Evolutionary conservation across 2,113 vertebrate genomes (phyloP).

Genomic region (Siniperca chuatsi): DNA sequence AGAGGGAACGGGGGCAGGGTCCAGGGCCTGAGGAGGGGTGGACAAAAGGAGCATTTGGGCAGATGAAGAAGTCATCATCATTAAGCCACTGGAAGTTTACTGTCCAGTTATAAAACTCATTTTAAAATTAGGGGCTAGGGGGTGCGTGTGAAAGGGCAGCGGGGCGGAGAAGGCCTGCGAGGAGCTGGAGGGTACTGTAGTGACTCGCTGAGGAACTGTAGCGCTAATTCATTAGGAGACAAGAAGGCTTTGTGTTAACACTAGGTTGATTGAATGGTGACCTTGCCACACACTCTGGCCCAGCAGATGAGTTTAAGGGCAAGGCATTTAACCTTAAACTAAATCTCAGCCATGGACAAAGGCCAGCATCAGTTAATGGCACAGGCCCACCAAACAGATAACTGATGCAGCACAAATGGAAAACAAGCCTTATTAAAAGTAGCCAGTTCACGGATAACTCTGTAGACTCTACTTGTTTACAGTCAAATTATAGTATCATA

Average conservation of each 20-base stretch:
- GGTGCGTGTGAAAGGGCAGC: constrained; percentile 82
- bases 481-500: not conserved
- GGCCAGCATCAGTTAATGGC: constrained; percentile 47
- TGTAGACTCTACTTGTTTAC: not conserved
- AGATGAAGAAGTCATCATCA: constrained; percentile 97
- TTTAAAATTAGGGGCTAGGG: constrained; percentile 82
- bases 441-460: not conserved
- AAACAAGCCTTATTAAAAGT: constrained; percentile 36
- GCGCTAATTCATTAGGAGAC: constrained; percentile 81
- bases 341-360: constrained; percentile 76
- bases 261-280: constrained; percentile 80
- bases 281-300: constrained; percentile 83
- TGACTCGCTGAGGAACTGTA: constrained; percentile 53
- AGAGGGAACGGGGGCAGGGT: constrained; percentile 82
- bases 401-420: constrained; percentile 39
- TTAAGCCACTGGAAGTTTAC: constrained; percentile 91
- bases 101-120: constrained; percentile 89
- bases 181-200: constrained; percentile 42
- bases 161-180: constrained; percentile 61
- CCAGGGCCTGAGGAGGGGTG: constrained; percentile 70
- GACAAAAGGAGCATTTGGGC: constrained; percentile 95
- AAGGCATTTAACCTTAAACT: constrained; percentile 87
- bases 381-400: constrained; percentile 24
- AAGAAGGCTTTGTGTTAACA: constrained; percentile 80
- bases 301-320: constrained; percentile 83